A percentile compares a stretch with the other conserved stretches of the same genome.
phyloP scores from a whole-genome alignment of 2,113 vertebrate genomes.

The Limanda limanda region DNA sequence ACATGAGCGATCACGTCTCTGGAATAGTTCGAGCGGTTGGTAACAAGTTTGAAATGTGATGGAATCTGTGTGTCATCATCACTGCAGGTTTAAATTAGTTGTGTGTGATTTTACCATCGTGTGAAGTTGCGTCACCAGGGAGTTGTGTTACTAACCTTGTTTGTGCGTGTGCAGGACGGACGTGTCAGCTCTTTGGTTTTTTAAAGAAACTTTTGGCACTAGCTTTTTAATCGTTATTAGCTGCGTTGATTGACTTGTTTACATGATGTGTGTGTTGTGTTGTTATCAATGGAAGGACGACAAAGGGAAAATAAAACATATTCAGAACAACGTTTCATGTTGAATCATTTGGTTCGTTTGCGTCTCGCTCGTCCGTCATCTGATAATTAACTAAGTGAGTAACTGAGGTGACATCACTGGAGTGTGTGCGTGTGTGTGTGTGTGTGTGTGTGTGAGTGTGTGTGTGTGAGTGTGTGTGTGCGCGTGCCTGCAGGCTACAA shows the following conservation, averaged over 20 bases:
- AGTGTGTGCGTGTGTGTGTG: too few species aligned
- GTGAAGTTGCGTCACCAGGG: not conserved
- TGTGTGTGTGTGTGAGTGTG: too few species aligned
- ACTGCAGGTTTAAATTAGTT: slow-evolving; percentile 1
- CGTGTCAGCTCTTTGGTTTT: not conserved
- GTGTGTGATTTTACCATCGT: not conserved
- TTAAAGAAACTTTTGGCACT: not conserved
- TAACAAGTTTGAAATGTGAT: not conserved
- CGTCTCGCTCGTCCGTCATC: not conserved
- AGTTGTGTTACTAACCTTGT: slow-evolving; percentile 11
- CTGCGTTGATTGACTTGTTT: slow-evolving; percentile 14
- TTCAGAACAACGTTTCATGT: not conserved
- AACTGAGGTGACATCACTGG: too few species aligned
- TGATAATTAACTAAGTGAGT: too few species aligned
- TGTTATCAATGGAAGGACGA: slow-evolving; percentile 40
- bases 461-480: too few species aligned
- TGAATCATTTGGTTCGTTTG: not conserved
- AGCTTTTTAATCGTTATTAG: slow-evolving; percentile 20
- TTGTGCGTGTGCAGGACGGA: not conserved
- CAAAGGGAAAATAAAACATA: slow-evolving; percentile 63
- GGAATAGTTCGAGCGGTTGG: too few species aligned
- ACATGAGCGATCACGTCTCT: too few species aligned
- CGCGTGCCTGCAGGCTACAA: too few species aligned
- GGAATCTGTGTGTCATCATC: not conserved
- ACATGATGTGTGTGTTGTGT: slow-evolving; percentile 17